A percentile compares a stretch with the other conserved stretches of the same genome.
Conservation (phyloP, 1,140 invertebrate species). For the Ctenoplectra terminalis region DNA sequence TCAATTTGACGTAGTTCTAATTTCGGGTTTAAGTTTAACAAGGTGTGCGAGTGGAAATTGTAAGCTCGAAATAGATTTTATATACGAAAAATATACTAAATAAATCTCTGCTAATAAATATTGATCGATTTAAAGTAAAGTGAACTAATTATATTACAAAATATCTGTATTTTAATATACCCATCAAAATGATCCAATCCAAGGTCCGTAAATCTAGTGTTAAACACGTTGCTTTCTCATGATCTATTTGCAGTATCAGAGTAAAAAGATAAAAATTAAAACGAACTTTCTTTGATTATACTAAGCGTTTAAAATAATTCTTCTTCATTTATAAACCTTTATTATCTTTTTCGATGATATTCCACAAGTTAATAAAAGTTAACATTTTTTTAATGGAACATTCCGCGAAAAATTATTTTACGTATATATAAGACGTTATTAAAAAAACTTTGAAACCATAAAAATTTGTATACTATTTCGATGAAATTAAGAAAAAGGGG, state of each 20-base stretch:
- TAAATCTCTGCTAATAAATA: no score
- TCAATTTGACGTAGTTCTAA: no score
- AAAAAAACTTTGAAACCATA: neutral
- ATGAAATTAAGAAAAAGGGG: neutral
- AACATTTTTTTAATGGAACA: neutral
- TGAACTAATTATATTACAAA: no score
- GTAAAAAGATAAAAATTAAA: neutral
- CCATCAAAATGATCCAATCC: no score
- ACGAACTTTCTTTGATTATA: no score
- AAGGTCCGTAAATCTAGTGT: no score
- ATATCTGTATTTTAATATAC: no score
- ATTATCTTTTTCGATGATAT: neutral
- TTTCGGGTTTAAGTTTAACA: no score
- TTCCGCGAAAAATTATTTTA: neutral
- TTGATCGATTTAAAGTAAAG: no score
- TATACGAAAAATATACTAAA: no score
- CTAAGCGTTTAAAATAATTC: neutral
- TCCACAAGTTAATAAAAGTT: neutral
- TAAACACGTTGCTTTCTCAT: neutral
- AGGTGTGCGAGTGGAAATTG: no score
- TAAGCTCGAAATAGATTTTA: no score
- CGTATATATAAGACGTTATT: neutral
- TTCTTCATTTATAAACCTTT: neutral
- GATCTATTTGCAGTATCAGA: neutral
- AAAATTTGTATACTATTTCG: neutral